Evolutionary conservation across 2,888 invertebrate genomes (phyloP).

Genomic region (Camptogramma bilineatum): DNA sequence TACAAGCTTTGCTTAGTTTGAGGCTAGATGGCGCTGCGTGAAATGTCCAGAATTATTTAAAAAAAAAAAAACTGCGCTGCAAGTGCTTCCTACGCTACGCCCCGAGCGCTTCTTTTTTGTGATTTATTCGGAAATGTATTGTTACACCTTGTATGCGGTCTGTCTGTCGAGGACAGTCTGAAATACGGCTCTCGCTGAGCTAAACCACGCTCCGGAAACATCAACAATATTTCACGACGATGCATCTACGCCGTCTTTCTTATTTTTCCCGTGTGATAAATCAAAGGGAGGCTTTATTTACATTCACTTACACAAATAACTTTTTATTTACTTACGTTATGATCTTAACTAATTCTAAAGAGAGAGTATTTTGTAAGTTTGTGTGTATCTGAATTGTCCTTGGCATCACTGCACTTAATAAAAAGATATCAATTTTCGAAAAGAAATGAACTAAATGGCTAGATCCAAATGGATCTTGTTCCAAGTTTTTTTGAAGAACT

Average conservation of each 20-base stretch:
- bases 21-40: too few relatives aligned
- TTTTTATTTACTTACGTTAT: not conserved
- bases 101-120: not conserved
- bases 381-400: too few relatives aligned
- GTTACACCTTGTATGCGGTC: conserved; percentile 6
- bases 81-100: too few relatives aligned
- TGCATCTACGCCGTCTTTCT: conserved; percentile 23
- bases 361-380: not conserved
- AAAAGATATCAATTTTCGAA: too few relatives aligned
- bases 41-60: too few relatives aligned
- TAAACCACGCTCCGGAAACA: conserved; percentile 22
- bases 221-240: conserved; percentile 27
- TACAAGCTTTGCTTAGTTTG: too few relatives aligned
- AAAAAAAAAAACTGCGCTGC: too few relatives aligned
- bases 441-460: too few relatives aligned
- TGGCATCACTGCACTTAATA: too few relatives aligned
- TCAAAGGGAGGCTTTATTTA: conserved; percentile 17
- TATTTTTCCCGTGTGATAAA: conserved; percentile 23
- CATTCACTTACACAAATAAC: conserved; percentile 14
- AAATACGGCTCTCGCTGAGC: conserved; percentile 15
- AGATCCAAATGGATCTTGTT: too few relatives aligned
- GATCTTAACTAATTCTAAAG: too few relatives aligned
- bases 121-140: not conserved
- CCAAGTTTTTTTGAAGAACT: too few relatives aligned
- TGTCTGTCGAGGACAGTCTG: conserved; percentile 20